Evolutionary conservation across 2,113 vertebrate genomes (phyloP), one percentile per base, ranked within the genome.

Genomic region (Carassius auratus): DNA sequence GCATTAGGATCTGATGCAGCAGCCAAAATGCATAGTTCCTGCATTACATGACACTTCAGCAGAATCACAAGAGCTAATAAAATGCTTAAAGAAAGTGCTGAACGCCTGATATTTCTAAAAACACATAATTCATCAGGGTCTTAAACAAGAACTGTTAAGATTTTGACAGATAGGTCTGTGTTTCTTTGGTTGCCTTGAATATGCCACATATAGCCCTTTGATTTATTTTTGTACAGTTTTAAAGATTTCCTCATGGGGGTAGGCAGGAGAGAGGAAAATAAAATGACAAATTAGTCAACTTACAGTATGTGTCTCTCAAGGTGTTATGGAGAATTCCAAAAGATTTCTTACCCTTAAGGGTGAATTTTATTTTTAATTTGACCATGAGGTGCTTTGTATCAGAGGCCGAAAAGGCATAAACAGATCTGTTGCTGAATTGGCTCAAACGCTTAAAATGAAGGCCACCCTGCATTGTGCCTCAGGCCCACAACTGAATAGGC

Each of bases 291-390:
- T 48, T 0, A 76, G 33, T 33, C 75, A 76, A 76, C 15, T 76
- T 8, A 17, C 30, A 42, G 42, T 42, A 42, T 42, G 71, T 48
- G 52, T 86, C 50, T 42, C 52, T 64, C 15, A 78, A 14, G 38
- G 50, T 33, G 84, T 48, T 30, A 61, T 52, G 23, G 77, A 64
- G 66, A 71, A 17, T 36, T 59, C 21, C 15, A 62, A 13, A n/a
- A 50, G 17, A 84, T 77, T 2, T 19, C 21, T 7, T 48, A 62
- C 62, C 45, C 48, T 69, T 68, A 5, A 55, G 59, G 59, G 26
- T 33, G n/a, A 61, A 64, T 81, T 75, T 59, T 71, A 83, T 57
- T 59, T 50, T 74, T 88, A 83, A 88, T 84, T 71, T 55, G 66
- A 57, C 57, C 26, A 61, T 14, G 69, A 66, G 42, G 42, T 64